Evolutionary conservation across 2,797 vertebrate genomes (phyloP).

Genomic region (Columba guinea): DNA sequence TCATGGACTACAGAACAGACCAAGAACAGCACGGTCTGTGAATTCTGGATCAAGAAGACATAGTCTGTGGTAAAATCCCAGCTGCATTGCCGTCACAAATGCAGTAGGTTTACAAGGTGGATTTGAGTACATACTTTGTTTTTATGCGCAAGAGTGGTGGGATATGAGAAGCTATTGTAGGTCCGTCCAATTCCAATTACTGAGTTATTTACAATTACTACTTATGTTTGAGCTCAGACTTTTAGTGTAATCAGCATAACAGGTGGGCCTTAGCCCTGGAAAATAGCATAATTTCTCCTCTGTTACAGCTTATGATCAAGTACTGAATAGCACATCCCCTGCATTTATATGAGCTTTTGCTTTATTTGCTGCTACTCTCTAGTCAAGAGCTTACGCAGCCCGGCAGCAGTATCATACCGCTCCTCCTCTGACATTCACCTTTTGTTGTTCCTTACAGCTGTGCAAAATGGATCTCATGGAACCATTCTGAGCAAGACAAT

Average conservation of each 20-base stretch:
- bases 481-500: neutral
- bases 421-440: neutral
- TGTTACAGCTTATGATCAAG: neutral
- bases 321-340: neutral
- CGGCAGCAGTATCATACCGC: neutral
- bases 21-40: neutral
- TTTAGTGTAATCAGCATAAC: neutral
- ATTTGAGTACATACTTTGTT: neutral
- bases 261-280: neutral
- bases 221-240: neutral
- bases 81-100: neutral
- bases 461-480: neutral
- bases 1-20: neutral
- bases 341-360: neutral
- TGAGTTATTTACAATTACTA: neutral
- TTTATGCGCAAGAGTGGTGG: neutral
- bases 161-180: neutral
- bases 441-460: neutral
- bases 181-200: neutral
- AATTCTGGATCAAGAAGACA: neutral
- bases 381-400: neutral
- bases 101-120: neutral
- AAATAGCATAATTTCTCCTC: neutral
- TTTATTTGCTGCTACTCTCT: neutral
- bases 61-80: neutral